Evolutionary conservation across 2,888 invertebrate species (phyloP), one percentile per base, ranked within the genome.

Genomic region (Endomychus coccineus): DNA sequence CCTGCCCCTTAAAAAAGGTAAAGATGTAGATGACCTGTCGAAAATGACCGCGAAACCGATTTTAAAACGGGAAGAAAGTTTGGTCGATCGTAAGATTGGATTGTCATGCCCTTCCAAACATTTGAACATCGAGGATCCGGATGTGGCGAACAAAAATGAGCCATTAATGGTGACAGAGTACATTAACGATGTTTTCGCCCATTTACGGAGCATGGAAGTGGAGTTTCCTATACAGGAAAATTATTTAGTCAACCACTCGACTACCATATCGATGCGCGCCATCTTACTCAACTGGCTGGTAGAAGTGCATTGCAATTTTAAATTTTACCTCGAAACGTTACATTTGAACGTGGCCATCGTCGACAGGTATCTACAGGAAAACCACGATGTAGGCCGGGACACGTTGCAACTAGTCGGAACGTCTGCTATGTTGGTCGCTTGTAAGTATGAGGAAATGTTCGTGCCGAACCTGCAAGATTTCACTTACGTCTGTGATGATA

Each of bases 401-500:
- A 59, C 48, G 49, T 71, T 95, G 39, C 95, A 96, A 60, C 69
- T 95, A 44, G 85, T 94, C 7, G 95, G 94, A 3, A 82, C 89
- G 1, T 80, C 91, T 0, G 83, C 91, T 0, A 77, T 96, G 73
- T 82, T 90, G 54, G 77, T 95, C 34, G 94, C 96, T 1, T 78
- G 84, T 56, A 97, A 97, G 64, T 95, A 90, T 56, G 96, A 97
- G 67, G 97, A 97, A 70, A 83, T 92, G 55, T 90, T 83, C 55
- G 76, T 85, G 1, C 92, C 95, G 0, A 85, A 87, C 27, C 74
- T 92, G 13, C 70, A 68, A 4, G 96, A 97, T 66, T 94, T 94
- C 68, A 83, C 88, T 9, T 90, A 83, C 60, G 84, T 96, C 35
- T 87, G 92, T 6, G 94, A 92, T 66, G 79, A 86, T 58, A 80